phyloP scores from a whole-genome alignment of 2,888 invertebrate species.

The Ennomos erosarius region DNA sequence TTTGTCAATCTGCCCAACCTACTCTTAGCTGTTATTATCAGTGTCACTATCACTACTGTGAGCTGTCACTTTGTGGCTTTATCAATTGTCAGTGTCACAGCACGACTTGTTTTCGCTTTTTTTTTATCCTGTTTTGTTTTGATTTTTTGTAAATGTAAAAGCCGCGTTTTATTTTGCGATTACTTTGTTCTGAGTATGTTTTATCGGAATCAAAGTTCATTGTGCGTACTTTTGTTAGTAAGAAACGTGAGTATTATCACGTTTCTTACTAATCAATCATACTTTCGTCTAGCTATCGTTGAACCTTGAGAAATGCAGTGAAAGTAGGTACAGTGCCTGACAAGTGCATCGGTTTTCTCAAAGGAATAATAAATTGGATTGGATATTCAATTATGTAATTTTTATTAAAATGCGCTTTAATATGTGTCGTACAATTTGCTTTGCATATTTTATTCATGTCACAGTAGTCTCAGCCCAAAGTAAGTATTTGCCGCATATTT shows the following conservation, averaged over 20 bases:
- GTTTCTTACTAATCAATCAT: too few species aligned
- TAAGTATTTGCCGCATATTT: conserved; percentile 15
- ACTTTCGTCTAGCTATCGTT: neutral
- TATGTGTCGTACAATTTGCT: conserved; percentile 4
- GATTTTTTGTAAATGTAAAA: too few species aligned
- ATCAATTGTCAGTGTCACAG: too few species aligned
- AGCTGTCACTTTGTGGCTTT: too few species aligned
- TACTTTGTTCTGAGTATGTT: too few species aligned
- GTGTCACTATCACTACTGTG: too few species aligned
- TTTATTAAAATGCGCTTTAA: conserved; percentile 17
- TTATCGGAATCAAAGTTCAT: conserved; percentile 6
- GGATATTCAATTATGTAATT: neutral
- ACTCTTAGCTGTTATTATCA: too few species aligned
- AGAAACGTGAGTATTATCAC: neutral
- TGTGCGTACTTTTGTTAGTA: conserved; percentile 1
- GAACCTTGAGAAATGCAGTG: neutral
- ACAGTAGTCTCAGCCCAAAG: conserved; percentile 17
- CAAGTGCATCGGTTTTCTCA: too few species aligned
- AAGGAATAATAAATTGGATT: too few species aligned
- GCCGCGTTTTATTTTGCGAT: too few species aligned
- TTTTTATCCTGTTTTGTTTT: neutral
- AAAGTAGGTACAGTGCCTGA: conserved; percentile 1
- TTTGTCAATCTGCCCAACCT: too few species aligned
- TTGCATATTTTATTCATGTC: conserved; percentile 12
- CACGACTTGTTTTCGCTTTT: too few species aligned